Evolutionary conservation across 2,888 invertebrate genomes (phyloP).

Genomic region (Zhengitettix transpicula): DNA sequence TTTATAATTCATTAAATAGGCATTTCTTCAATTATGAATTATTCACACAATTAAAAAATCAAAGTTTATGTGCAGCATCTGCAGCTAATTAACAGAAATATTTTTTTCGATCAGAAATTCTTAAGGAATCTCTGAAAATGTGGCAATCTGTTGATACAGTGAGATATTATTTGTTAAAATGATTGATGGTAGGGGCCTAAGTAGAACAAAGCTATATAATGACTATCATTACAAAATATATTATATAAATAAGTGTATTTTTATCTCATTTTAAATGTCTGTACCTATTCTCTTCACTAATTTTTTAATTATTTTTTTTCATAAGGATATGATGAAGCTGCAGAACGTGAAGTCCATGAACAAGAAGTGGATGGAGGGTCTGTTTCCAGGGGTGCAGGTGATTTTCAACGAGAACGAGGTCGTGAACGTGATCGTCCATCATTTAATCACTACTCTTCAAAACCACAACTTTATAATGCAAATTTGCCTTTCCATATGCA

Average conservation of each 20-base stretch:
- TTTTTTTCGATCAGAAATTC: too few species aligned
- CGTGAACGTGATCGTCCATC: slow-evolving; percentile 13
- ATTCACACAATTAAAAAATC: too few species aligned
- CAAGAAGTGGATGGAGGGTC: not conserved
- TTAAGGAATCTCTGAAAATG: too few species aligned
- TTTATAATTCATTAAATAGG: too few species aligned
- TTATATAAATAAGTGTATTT: not conserved
- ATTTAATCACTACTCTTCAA: slow-evolving; percentile 17
- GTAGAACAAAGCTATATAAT: too few species aligned
- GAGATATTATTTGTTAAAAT: too few species aligned
- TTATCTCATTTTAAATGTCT: not conserved
- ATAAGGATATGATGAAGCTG: not conserved
- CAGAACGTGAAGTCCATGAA: not conserved
- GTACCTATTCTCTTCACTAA: not conserved
- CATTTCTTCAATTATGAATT: too few species aligned
- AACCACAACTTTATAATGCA: slow-evolving; percentile 17
- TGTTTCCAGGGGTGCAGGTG: not conserved
- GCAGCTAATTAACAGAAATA: too few species aligned
- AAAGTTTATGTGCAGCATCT: too few species aligned
- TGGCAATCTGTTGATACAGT: too few species aligned
- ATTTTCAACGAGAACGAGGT: slow-evolving; percentile 1
- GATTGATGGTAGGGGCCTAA: too few species aligned
- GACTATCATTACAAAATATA: too few species aligned
- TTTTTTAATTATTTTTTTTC: not conserved
- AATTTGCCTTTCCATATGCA: slow-evolving; percentile 15